These are phyloP conservation scores for Chrysolina oricalcia DNA, from an alignment of 2,888 invertebrate genomes.

Conservation along the genomic window DNA sequence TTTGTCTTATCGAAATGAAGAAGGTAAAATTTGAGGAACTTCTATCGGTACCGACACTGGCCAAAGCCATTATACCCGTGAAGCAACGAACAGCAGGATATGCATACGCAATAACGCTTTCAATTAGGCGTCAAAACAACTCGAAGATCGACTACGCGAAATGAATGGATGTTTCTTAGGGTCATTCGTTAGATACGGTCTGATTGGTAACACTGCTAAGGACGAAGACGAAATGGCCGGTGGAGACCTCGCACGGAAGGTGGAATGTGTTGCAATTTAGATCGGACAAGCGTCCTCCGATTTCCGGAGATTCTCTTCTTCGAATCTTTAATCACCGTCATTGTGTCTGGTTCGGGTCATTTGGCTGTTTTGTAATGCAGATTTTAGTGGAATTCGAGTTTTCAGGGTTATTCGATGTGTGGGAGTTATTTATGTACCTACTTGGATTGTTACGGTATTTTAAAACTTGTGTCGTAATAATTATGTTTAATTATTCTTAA, in stretches of 20 bases:
- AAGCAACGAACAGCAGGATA: constrained; percentile 7
- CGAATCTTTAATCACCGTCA: not conserved
- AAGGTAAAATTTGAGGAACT: too few relatives aligned
- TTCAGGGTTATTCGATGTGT: not conserved
- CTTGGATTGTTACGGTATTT: not conserved
- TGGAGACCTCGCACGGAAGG: not conserved
- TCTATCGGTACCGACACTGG: not conserved
- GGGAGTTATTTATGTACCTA: not conserved
- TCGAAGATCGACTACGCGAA: constrained; percentile 10
- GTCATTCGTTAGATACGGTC: constrained; percentile 54
- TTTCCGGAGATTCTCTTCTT: constrained; percentile 11
- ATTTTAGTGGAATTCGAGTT: not conserved
- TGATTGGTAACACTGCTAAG: constrained; percentile 57
- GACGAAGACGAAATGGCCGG: constrained; percentile 43
- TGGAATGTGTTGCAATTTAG: constrained; percentile 6
- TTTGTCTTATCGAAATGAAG: too few relatives aligned
- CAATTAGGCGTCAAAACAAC: constrained; percentile 20
- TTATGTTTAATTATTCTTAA: too few relatives aligned
- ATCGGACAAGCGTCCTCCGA: constrained; percentile 5
- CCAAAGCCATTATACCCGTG: not conserved
- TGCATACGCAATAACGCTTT: constrained; percentile 20
- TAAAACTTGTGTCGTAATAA: not conserved
- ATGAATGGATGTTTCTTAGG: constrained; percentile 20
- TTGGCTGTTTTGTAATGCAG: not conserved
- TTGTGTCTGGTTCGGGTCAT: not conserved